Percentiles rank a stretch among this genome's conserved stretches.
These are phyloP conservation scores for Cepaea hortensis DNA, from an alignment of 2,888 invertebrate genomes.

Conservation along the genomic window DNA sequence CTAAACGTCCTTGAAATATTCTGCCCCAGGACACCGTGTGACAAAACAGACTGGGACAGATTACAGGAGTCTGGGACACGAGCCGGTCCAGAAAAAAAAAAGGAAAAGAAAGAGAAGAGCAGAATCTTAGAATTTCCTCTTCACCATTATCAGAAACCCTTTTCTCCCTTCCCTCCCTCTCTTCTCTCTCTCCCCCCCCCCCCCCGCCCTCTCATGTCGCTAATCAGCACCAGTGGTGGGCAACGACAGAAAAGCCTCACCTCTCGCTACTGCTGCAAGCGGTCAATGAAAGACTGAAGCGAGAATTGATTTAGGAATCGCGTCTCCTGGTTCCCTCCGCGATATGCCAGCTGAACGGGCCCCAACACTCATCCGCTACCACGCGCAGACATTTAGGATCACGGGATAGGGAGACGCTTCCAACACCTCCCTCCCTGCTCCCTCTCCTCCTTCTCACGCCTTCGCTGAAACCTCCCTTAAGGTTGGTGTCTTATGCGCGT, in stretches of 20 bases:
- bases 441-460: background rate
- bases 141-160: background rate
- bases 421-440: background rate
- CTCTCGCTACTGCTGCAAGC: background rate
- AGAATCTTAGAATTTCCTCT: background rate
- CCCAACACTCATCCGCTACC: conserved; percentile 21
- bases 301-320: conserved; percentile 27
- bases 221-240: background rate
- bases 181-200: background rate
- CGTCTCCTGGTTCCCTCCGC: conserved; percentile 12
- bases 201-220: background rate
- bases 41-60: background rate
- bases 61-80: background rate
- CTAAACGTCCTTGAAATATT: conserved; percentile 1
- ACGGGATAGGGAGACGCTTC: conserved; percentile 6
- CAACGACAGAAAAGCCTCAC: background rate
- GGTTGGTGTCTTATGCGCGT: background rate
- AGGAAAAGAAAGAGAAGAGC: background rate
- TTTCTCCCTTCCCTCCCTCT: background rate
- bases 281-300: conserved; percentile 8
- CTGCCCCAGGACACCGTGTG: background rate
- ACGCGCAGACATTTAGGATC: conserved; percentile 26
- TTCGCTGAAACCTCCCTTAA: too few species aligned
- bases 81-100: background rate
- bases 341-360: conserved; percentile 9